A percentile compares a stretch with the other conserved stretches of the same genome.
Evolutionary conservation across 2,888 invertebrate species (phyloP).

Genomic region (Leptinotarsa peninsularis): DNA sequence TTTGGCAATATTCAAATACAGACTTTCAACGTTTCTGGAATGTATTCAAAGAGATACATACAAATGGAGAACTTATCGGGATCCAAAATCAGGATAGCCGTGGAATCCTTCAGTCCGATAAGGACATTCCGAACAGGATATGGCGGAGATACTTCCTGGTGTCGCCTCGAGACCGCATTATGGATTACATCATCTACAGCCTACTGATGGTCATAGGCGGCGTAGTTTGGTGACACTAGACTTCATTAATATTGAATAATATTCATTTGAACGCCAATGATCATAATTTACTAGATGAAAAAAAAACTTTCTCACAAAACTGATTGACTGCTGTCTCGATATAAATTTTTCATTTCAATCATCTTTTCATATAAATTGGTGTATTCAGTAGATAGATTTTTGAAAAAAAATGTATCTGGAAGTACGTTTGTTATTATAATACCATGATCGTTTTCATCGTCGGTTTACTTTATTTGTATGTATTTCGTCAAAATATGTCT

Average conservation of each 20-base stretch:
- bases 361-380: too few relatives aligned
- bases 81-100: slow-evolving; percentile 49
- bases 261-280: too few relatives aligned
- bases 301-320: too few relatives aligned
- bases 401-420: too few relatives aligned
- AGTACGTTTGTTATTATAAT: too few relatives aligned
- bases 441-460: too few relatives aligned
- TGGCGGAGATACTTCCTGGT: slow-evolving; percentile 57
- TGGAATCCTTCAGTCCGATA: slow-evolving; percentile 49
- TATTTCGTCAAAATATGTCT: too few relatives aligned
- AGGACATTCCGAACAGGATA: slow-evolving; percentile 52
- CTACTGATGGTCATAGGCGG: slow-evolving; percentile 15
- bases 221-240: neutral
- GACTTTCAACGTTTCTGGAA: slow-evolving; percentile 7
- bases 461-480: too few relatives aligned
- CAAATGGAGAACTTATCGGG: slow-evolving; percentile 48
- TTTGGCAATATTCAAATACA: slow-evolving; percentile 25
- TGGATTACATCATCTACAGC: slow-evolving; percentile 49
- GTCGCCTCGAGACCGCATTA: slow-evolving; percentile 56
- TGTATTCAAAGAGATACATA: slow-evolving; percentile 23
- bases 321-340: too few relatives aligned
- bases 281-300: too few relatives aligned
- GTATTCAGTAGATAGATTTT: too few relatives aligned
- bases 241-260: neutral
- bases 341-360: too few relatives aligned